Evolutionary conservation across 2,113 vertebrate species (phyloP).

Genomic region (Acrocephalus arundinaceus): DNA sequence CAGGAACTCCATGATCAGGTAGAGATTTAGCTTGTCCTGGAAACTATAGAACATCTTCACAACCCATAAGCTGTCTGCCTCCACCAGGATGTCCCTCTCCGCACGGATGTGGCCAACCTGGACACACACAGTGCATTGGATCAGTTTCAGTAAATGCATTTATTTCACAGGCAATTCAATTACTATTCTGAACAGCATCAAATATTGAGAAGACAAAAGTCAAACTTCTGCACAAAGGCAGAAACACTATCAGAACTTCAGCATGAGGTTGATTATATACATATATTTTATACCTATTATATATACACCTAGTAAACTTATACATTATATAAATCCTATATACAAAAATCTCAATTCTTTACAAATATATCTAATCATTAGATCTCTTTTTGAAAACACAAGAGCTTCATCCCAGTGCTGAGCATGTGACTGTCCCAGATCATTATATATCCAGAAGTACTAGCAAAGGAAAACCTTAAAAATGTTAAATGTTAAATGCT

Average conservation of each 20-base stretch:
- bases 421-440: background rate
- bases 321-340: background rate
- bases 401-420: background rate
- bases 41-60: slow-evolving; percentile 99
- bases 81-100: slow-evolving; percentile 95
- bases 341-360: background rate
- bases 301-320: background rate
- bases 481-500: background rate
- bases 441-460: background rate
- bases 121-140: background rate
- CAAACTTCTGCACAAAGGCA: background rate
- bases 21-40: slow-evolving; percentile 98
- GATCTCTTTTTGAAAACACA: background rate
- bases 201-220: background rate
- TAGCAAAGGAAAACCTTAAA: background rate
- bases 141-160: background rate
- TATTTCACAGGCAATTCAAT: slow-evolving; percentile 28
- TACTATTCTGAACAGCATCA: background rate
- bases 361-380: background rate
- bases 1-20: slow-evolving; percentile 99
- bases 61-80: slow-evolving; percentile 97
- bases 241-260: background rate
- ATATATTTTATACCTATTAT: background rate
- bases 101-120: slow-evolving; percentile 98
- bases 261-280: background rate